Base-by-base conservation (phyloP, 2,888 invertebrate species). In the Resseliella maxima region DNA sequence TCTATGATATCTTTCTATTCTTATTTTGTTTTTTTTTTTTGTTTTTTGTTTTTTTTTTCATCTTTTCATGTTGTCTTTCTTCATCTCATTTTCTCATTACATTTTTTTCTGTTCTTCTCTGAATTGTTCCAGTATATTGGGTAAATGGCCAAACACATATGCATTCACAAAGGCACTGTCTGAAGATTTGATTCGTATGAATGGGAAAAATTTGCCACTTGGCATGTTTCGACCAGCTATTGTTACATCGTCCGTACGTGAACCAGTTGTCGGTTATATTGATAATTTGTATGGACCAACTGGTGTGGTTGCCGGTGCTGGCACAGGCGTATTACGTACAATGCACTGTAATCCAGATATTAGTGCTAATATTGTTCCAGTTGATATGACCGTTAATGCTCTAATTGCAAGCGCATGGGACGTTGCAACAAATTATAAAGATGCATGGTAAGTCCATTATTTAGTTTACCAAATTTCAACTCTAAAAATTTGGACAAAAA, bases 91-190 rank as follows among this genome's bases (percentile, higher is more conserved):
- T n/a, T n/a, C n/a, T n/a, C n/a, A n/a, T n/a, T n/a, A 38, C 85
- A 38, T 12, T 41, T 41, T 41, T 41, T 41, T 12, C 41, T 12
- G 5, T 41, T 12, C 5, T 12, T 8, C 41, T 41, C 12, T 41
- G 41, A 41, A 41, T 8, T 8, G 87, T 91, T 92, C 36, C 90
- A 94, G 94, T 54, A 91, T 94, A n/a, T 89, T 94, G 31, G 93
- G 93, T 27, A 89, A 92, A 0, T 95, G 96, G 92, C 97, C 97
- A 0, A 97, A 97, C 90, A 96, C 96, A 0, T 97, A 97, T 91
- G 95, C 96, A 0, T 96, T 95, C 89, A 96, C 97, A 0, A 97
- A 97, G 92, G 95, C 96, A 0, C 89, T 97, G 86, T 96, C 96
- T 0, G 97, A 97, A 90, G 93, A 94, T 88, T 91, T 94, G 87